Conservation (phyloP, 2,888 invertebrate genomes). For the Amphipyra tragopoginis region DNA sequence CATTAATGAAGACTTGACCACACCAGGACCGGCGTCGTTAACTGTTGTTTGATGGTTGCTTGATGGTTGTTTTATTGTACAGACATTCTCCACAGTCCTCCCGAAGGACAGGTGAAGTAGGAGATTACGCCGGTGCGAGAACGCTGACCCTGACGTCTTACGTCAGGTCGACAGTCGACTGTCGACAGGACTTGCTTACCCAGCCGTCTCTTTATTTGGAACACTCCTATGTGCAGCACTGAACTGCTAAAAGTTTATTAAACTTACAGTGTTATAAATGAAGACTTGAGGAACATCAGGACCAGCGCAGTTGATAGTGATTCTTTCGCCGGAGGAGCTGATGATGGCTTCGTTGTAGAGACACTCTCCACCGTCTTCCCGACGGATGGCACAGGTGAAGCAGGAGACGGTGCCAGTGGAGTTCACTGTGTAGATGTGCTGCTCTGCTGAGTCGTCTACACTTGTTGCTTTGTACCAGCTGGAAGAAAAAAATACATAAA, state of each 20-base stretch:
- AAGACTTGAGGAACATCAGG: conserved; percentile 94
- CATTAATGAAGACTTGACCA: too few species aligned
- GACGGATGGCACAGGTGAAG: conserved; percentile 92
- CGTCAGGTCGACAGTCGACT: too few species aligned
- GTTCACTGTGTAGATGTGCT: conserved; percentile 94
- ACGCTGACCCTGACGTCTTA: too few species aligned
- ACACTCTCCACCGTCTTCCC: conserved; percentile 89
- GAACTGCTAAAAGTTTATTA: not conserved
- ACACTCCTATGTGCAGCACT: not conserved
- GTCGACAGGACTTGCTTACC: too few species aligned
- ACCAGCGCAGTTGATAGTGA: conserved; percentile 95
- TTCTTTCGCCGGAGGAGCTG: conserved; percentile 91
- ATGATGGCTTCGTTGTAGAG: conserved; percentile 92
- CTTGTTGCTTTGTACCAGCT: conserved; percentile 97
- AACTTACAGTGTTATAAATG: conserved; percentile 90
- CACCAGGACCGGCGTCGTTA: too few species aligned
- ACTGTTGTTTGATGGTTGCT: too few species aligned
- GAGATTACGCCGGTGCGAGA: too few species aligned
- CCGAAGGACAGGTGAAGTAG: too few species aligned
- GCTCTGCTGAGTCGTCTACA: conserved; percentile 93
- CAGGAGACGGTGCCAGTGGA: conserved; percentile 90
- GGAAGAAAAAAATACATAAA: conserved; percentile 45
- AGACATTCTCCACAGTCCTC: too few species aligned
- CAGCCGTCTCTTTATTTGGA: too few species aligned
- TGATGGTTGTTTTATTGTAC: too few species aligned